Evolutionary conservation across 2,113 vertebrate species (phyloP).

Genomic region (Arenaria interpres): DNA sequence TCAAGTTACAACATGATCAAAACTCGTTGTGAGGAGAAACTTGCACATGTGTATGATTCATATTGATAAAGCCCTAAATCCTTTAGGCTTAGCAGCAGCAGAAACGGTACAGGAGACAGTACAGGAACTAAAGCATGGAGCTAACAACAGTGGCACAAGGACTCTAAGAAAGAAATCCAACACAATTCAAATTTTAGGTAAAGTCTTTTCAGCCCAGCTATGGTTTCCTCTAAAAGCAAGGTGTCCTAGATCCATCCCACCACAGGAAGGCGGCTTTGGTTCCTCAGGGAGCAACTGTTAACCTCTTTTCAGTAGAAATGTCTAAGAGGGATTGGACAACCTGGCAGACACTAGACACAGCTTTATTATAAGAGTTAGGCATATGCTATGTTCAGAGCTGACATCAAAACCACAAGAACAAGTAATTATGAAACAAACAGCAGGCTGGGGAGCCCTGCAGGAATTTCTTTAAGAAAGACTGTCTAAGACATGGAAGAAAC

Average conservation of each 20-base stretch:
- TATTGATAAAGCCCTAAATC: constrained; percentile 30
- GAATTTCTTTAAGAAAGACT: neutral
- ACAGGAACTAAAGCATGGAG: neutral
- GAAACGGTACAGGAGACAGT: neutral
- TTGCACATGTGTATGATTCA: constrained; percentile 37
- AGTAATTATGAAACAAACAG: constrained; percentile 5
- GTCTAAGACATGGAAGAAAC: neutral
- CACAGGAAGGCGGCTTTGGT: neutral
- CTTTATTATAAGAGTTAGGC: neutral
- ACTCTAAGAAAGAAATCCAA: neutral
- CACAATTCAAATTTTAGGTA: neutral
- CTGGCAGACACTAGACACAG: neutral
- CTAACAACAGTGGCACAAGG: neutral
- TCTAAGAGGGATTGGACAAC: neutral
- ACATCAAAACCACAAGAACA: neutral
- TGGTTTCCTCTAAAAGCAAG: neutral
- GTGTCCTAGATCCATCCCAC: neutral
- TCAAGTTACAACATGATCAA: constrained; percentile 40
- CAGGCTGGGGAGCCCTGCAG: neutral
- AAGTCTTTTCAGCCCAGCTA: neutral
- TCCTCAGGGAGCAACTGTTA: neutral
- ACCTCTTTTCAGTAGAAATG: neutral
- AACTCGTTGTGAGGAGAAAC: neutral
- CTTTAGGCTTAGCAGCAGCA: neutral
- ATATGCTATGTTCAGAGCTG: neutral